Evolutionary conservation across 2,888 invertebrate species (phyloP).

Genomic region (Phragmatobia fuliginosa): DNA sequence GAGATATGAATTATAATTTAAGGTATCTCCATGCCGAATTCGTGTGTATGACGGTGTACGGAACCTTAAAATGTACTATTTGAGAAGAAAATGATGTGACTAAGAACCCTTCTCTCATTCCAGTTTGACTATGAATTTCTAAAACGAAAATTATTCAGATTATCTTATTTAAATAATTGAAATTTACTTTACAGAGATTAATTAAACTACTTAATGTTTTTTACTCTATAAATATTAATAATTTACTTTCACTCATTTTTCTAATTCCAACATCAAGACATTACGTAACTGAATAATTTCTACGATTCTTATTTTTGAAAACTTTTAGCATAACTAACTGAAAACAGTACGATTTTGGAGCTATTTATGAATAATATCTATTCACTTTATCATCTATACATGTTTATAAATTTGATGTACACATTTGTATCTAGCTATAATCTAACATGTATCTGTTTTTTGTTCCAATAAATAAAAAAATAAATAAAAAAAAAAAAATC

Average conservation of each 20-base stretch:
- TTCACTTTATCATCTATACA: not conserved
- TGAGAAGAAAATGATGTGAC: too few species aligned
- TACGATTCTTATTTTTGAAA: not conserved
- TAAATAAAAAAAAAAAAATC: too few species aligned
- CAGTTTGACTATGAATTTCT: too few species aligned
- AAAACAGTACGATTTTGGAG: not conserved
- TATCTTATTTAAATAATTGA: not conserved
- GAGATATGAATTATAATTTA: too few species aligned
- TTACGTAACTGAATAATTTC: not conserved
- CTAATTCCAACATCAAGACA: not conserved
- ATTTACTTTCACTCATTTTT: not conserved
- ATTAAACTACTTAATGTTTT: not conserved
- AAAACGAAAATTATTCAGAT: not conserved
- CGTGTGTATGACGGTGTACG: too few species aligned
- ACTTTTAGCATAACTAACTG: not conserved
- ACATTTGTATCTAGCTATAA: too few species aligned
- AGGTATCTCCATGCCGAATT: too few species aligned
- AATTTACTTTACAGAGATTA: not conserved
- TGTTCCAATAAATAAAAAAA: too few species aligned
- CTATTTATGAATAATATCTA: not conserved
- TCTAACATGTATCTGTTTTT: too few species aligned
- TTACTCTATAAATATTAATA: not conserved
- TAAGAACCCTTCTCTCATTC: too few species aligned
- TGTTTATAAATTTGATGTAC: too few species aligned
- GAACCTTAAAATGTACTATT: too few species aligned